These are phyloP conservation scores for Xiphophorus birchmanni DNA, from an alignment of 2,797 vertebrate species.

Conservation along the genomic window DNA sequence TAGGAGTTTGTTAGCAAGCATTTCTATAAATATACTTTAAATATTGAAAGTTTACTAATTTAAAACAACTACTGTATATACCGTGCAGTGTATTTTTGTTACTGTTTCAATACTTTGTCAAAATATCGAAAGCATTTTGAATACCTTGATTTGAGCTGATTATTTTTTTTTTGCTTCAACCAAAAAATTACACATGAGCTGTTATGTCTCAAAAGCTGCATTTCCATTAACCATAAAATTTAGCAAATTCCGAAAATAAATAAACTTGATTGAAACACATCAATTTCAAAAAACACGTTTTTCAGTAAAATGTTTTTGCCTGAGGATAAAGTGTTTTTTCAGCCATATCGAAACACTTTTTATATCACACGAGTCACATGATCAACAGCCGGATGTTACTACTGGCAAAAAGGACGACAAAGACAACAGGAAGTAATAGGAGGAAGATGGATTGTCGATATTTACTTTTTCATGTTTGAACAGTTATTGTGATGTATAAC, in stretches of 20 bases:
- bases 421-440: no score
- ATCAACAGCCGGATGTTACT: no score
- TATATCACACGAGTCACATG: no score
- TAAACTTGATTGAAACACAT: no score
- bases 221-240: no score
- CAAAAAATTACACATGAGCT: neutral
- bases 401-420: no score
- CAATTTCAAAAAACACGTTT: no score
- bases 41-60: neutral
- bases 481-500: neutral
- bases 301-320: no score
- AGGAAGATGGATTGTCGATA: no score
- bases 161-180: neutral
- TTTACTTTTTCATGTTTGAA: no score
- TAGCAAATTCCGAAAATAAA: no score
- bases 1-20: neutral
- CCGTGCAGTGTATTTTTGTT: neutral
- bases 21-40: neutral
- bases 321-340: neutral
- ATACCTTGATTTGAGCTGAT: neutral
- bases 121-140: neutral
- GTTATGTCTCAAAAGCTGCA: neutral
- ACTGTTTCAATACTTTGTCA: neutral
- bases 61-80: neutral
- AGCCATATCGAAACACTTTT: neutral